Percentiles rank a stretch among this genome's conserved stretches.
Evolutionary conservation across 2,113 vertebrate species (phyloP).

Genomic region (Theristicus caerulescens): DNA sequence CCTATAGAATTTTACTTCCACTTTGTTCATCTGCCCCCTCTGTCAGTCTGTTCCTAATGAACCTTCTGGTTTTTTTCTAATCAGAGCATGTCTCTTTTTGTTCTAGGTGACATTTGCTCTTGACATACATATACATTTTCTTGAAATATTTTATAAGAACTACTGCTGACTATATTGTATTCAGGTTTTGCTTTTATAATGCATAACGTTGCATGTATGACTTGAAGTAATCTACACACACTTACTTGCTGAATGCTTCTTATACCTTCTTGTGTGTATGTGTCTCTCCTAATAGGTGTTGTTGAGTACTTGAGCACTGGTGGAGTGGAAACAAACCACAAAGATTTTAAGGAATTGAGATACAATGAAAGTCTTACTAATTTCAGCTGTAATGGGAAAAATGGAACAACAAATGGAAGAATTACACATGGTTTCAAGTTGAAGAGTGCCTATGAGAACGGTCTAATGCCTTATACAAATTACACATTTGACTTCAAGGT

Average conservation of each 20-base stretch:
- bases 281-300: slow-evolving; percentile 80
- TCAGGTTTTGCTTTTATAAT: not conserved
- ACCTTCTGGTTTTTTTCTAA: not conserved
- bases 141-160: not conserved
- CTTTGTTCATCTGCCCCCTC: not conserved
- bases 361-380: slow-evolving; percentile 97
- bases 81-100: not conserved
- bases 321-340: slow-evolving; percentile 97
- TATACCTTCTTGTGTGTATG: not conserved
- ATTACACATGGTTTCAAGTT: slow-evolving; percentile 98
- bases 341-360: slow-evolving; percentile 97
- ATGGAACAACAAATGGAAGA: slow-evolving; percentile 89
- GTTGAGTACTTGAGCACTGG: slow-evolving; percentile 97
- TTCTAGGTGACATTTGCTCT: not conserved
- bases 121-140: not conserved
- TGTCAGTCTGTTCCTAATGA: not conserved
- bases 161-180: not conserved
- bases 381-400: slow-evolving; percentile 97
- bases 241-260: not conserved
- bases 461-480: slow-evolving; percentile 98
- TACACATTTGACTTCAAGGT: slow-evolving; percentile 99
- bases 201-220: not conserved
- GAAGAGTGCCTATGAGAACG: slow-evolving; percentile 96
- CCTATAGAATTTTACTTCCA: not conserved
- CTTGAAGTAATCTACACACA: not conserved